Percentiles rank a stretch among this genome's conserved stretches.
phyloP scores from a whole-genome alignment of 1,140 invertebrate genomes.

The Eurosta solidaginis region DNA sequence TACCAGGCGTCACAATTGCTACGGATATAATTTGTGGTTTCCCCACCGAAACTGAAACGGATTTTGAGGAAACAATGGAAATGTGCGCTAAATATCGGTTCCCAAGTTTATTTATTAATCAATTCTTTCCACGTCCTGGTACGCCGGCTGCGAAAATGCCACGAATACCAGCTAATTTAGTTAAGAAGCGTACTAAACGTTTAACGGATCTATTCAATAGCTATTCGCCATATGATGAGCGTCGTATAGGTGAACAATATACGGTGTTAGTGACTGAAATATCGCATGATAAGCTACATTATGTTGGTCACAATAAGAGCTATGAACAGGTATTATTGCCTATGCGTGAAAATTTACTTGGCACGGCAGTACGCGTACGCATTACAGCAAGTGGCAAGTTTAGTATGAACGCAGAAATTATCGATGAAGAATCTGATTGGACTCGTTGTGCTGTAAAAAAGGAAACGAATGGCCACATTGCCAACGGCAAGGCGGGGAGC shows the following conservation, averaged over 20 bases:
- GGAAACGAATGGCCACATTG: not conserved
- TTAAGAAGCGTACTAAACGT: slow-evolving; percentile 87
- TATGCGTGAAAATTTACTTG: slow-evolving; percentile 76
- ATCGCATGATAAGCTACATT: slow-evolving; percentile 88
- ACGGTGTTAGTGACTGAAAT: slow-evolving; percentile 90
- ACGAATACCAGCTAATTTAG: slow-evolving; percentile 77
- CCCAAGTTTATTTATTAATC: slow-evolving; percentile 95
- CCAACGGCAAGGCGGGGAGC: not conserved
- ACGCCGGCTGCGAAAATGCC: slow-evolving; percentile 92
- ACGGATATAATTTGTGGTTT: slow-evolving; percentile 99
- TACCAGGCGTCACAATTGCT: slow-evolving; percentile 81
- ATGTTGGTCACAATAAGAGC: slow-evolving; percentile 92
- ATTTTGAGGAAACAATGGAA: slow-evolving; percentile 88
- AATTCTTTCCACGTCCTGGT: slow-evolving; percentile 94
- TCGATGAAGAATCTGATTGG: slow-evolving; percentile 63
- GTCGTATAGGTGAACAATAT: slow-evolving; percentile 73
- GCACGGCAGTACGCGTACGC: slow-evolving; percentile 79
- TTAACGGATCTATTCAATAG: slow-evolving; percentile 91
- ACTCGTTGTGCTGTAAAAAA: slow-evolving; percentile 10
- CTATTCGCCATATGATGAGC: slow-evolving; percentile 83
- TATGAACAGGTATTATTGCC: slow-evolving; percentile 94
- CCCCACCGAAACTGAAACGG: slow-evolving; percentile 90
- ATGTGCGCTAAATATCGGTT: slow-evolving; percentile 90
- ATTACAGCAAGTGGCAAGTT: slow-evolving; percentile 81
- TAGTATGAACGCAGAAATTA: slow-evolving; percentile 78